These are phyloP conservation scores for Prunella strophiata DNA, from an alignment of 2,797 vertebrate genomes.

Conservation along the genomic window DNA sequence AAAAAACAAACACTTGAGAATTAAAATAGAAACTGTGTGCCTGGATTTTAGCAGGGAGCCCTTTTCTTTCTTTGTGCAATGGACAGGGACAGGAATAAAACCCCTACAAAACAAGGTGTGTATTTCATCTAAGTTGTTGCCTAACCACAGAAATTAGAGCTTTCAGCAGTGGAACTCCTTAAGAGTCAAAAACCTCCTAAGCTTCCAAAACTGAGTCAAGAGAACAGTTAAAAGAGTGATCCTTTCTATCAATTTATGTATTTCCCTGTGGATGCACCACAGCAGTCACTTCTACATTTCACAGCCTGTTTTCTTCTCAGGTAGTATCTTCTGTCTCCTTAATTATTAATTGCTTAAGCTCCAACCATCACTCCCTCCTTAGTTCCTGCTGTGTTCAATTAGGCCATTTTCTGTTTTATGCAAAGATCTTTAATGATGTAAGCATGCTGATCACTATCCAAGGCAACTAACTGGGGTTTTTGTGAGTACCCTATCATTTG, in stretches of 20 bases:
- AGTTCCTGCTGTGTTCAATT: neutral
- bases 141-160: neutral
- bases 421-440: neutral
- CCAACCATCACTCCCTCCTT: neutral
- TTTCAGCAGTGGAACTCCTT: neutral
- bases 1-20: conserved; percentile 20
- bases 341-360: neutral
- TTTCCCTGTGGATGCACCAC: neutral
- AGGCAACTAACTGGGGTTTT: neutral
- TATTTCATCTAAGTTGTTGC: neutral
- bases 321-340: neutral
- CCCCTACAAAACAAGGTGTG: neutral
- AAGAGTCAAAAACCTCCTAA: neutral
- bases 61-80: neutral
- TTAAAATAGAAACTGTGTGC: conserved; percentile 7
- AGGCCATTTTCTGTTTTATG: neutral
- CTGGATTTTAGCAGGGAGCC: neutral
- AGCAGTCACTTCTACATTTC: neutral
- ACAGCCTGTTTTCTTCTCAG: neutral
- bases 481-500: neutral
- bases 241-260: neutral
- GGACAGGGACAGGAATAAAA: neutral
- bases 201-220: neutral
- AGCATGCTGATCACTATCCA: neutral
- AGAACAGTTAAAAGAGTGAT: neutral